Evolutionary conservation across 2,888 invertebrate species (phyloP).

Genomic region (Tholera decimalis): DNA sequence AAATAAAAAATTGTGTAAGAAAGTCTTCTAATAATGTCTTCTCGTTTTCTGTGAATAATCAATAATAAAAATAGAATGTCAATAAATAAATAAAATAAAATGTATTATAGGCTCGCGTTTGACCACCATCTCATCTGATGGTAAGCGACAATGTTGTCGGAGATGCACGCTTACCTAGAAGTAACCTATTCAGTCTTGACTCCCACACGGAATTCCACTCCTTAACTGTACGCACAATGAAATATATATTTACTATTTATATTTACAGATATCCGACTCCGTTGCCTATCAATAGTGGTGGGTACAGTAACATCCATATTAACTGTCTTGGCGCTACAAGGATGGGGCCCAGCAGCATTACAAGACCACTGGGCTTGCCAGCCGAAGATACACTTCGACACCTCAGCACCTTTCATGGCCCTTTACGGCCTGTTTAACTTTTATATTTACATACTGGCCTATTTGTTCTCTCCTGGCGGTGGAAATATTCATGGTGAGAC

Average conservation of each 20-base stretch:
- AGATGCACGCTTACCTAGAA: too few species aligned
- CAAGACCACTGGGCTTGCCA: constrained; percentile 98
- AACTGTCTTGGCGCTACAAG: constrained; percentile 94
- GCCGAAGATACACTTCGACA: constrained; percentile 96
- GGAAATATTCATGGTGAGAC: constrained; percentile 95
- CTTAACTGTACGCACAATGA: too few species aligned
- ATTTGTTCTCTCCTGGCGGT: constrained; percentile 97
- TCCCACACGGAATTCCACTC: too few species aligned
- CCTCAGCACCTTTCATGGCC: constrained; percentile 98
- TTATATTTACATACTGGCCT: constrained; percentile 98
- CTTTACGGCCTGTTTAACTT: constrained; percentile 98
- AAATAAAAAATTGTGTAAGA: too few species aligned
- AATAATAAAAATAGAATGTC: too few species aligned
- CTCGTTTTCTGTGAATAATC: too few species aligned
- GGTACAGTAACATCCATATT: constrained; percentile 95
- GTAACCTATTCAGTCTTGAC: too few species aligned
- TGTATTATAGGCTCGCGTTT: too few species aligned
- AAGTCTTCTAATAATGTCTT: too few species aligned
- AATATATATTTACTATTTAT: not conserved
- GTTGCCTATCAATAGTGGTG: constrained; percentile 97
- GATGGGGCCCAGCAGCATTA: constrained; percentile 97
- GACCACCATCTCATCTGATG: too few species aligned
- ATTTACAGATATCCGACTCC: constrained; percentile 96
- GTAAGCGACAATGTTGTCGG: too few species aligned
- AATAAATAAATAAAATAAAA: too few species aligned